phyloP scores from a whole-genome alignment of 2,113 vertebrate genomes.

The Siphamia tubifer region DNA sequence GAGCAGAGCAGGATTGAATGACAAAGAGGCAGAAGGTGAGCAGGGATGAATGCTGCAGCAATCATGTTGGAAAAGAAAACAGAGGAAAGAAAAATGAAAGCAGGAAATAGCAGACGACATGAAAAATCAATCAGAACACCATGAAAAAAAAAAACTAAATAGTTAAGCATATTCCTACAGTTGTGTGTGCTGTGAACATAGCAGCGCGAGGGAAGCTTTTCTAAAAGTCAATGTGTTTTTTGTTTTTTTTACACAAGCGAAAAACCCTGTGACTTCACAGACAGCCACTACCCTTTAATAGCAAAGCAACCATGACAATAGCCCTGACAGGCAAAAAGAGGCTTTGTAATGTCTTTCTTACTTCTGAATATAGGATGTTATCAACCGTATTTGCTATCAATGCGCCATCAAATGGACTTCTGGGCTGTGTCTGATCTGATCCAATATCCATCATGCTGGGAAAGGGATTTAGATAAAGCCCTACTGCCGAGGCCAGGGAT shows the following conservation, averaged over 20 bases:
- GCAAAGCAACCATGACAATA: conserved; percentile 32
- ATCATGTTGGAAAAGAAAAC: not conserved
- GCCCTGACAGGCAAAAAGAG: conserved; percentile 1
- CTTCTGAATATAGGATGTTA: conserved; percentile 23
- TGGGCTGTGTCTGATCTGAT: conserved; percentile 49
- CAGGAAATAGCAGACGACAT: not conserved
- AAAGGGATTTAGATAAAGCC: conserved; percentile 53
- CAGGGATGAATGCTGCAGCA: not conserved
- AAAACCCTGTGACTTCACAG: conserved; percentile 15
- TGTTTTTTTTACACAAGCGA: not conserved
- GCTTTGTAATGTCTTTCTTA: conserved; percentile 21
- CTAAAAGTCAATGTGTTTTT: conserved; percentile 8
- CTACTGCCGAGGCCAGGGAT: conserved; percentile 12
- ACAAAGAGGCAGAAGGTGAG: conserved; percentile 5
- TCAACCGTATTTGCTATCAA: conserved; percentile 45
- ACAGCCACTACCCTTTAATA: not conserved
- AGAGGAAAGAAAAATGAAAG: not conserved
- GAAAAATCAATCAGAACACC: not conserved
- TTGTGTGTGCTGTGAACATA: not conserved
- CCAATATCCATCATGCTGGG: conserved; percentile 40
- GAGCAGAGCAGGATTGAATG: conserved; percentile 19
- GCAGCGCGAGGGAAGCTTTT: conserved; percentile 1
- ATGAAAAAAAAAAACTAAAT: not conserved
- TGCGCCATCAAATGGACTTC: conserved; percentile 47
- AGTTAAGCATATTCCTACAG: not conserved